A percentile compares a stretch with the other conserved stretches of the same genome.
phyloP scores from a whole-genome alignment of 2,113 vertebrate genomes.

The Calidris pygmaea region DNA sequence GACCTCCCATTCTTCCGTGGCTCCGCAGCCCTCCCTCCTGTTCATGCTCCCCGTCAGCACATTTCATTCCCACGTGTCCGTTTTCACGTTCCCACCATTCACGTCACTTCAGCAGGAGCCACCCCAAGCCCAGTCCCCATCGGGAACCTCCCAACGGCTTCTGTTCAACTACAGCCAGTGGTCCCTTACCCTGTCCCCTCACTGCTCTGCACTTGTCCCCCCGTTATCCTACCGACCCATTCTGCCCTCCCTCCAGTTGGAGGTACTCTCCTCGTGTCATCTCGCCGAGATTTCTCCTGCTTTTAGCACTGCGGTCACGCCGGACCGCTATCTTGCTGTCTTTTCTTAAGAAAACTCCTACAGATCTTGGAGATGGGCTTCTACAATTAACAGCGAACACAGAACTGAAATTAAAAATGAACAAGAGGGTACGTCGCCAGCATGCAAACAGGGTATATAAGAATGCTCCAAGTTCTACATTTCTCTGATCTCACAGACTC shows the following conservation, averaged over 20 bases:
- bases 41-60: neutral
- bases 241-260: neutral
- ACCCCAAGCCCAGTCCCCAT: neutral
- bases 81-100: neutral
- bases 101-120: fast-evolving
- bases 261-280: neutral
- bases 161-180: neutral
- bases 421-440: neutral
- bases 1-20: neutral
- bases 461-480: neutral
- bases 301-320: fast-evolving
- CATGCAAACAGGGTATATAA: neutral
- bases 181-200: neutral
- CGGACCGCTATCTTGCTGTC: neutral
- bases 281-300: neutral
- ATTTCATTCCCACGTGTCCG: neutral
- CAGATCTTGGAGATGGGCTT: neutral
- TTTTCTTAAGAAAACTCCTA: neutral
- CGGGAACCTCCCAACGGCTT: neutral
- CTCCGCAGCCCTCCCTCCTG: neutral
- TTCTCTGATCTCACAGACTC: neutral
- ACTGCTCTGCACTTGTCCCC: fast-evolving
- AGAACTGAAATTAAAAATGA: neutral
- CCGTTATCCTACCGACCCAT: fast-evolving
- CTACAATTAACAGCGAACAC: neutral